These are phyloP conservation scores for Formica selysi DNA, from an alignment of 1,140 invertebrate species.

Conservation along the genomic window DNA sequence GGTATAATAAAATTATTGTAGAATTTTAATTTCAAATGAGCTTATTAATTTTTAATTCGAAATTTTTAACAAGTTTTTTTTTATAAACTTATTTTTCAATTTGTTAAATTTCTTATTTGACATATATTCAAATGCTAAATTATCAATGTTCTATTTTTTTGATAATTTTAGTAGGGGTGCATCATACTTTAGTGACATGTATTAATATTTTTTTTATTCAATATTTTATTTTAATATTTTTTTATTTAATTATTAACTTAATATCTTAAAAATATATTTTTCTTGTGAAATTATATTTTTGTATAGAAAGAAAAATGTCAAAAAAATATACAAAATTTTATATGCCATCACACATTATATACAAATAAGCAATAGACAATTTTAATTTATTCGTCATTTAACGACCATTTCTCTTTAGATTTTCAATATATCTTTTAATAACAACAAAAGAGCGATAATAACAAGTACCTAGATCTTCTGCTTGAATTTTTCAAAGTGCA, in stretches of 20 bases:
- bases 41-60: too few species aligned
- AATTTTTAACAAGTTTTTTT: neutral
- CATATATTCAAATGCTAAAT: neutral
- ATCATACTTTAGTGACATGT: neutral
- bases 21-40: neutral
- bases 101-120: neutral
- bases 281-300: neutral
- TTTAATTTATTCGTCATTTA: neutral
- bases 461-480: neutral
- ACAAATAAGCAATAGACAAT: too few species aligned
- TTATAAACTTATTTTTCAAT: neutral
- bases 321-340: neutral
- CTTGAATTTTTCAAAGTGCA: neutral
- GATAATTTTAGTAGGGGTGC: neutral
- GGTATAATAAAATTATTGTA: neutral
- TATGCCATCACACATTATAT: too few species aligned
- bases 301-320: neutral
- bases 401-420: neutral
- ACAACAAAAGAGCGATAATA: neutral
- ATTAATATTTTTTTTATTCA: neutral
- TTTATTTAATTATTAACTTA: neutral
- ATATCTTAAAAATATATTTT: neutral
- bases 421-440: neutral
- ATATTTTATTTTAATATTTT: neutral
- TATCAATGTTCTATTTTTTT: neutral